Evolutionary conservation across 2,797 vertebrate species (phyloP).

Genomic region (Pogoniulus pusillus): DNA sequence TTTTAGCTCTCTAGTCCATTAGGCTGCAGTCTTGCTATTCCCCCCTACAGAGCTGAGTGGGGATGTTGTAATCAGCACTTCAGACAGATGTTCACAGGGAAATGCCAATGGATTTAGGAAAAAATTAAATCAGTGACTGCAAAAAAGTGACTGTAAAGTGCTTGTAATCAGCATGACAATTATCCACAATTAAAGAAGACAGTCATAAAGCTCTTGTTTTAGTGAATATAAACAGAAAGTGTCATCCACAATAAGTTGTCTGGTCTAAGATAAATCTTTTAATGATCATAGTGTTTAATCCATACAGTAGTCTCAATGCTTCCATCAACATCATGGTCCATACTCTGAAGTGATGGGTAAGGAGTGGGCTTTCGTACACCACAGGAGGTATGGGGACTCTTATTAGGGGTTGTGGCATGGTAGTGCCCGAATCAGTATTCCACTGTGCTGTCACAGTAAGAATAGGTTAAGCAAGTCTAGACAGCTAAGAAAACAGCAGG

Average conservation of each 20-base stretch:
- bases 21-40: neutral
- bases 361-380: fast-evolving
- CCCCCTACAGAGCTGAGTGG: neutral
- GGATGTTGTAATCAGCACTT: conserved; percentile 38
- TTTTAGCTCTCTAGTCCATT: neutral
- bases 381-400: neutral
- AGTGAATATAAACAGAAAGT: neutral
- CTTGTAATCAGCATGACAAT: conserved; percentile 35
- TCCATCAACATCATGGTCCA: neutral
- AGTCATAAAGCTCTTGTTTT: neutral
- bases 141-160: neutral
- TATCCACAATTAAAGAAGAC: conserved; percentile 1
- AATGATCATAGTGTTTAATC: neutral
- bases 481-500: neutral
- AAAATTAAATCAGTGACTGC: neutral
- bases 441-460: neutral
- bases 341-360: neutral
- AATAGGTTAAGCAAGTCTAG: neutral
- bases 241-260: neutral
- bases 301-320: neutral
- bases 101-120: neutral
- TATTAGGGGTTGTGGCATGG: neutral
- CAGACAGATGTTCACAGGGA: conserved; percentile 14
- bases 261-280: neutral
- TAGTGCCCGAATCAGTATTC: neutral